These are phyloP conservation scores for Tiphia femorata DNA, from an alignment of 2,888 invertebrate species.

Conservation along the genomic window DNA sequence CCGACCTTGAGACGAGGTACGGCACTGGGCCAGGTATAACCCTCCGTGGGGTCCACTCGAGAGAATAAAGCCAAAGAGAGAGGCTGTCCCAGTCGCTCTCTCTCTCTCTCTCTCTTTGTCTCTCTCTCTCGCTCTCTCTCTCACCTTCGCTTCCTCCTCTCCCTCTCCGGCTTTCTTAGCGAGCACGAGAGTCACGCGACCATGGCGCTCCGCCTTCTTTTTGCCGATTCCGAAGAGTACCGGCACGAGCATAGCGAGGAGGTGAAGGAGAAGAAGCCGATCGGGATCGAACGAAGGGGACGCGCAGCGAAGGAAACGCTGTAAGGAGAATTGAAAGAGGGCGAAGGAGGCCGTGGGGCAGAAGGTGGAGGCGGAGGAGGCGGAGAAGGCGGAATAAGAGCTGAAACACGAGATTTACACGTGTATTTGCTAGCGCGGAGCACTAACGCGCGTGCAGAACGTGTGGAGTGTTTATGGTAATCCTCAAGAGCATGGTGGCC, in stretches of 20 bases:
- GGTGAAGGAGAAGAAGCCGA: background rate
- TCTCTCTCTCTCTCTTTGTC: no score
- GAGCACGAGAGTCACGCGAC: constrained; percentile 56
- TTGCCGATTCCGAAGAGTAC: constrained; percentile 42
- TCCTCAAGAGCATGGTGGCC: constrained; percentile 57
- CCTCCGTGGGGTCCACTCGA: background rate
- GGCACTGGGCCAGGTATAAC: constrained; percentile 23
- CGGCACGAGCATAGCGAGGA: constrained; percentile 22
- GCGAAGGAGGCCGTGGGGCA: background rate
- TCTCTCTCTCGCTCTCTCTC: no score
- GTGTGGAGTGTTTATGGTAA: constrained; percentile 59
- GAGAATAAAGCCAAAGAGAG: constrained; percentile 12
- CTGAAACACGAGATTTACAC: constrained; percentile 60
- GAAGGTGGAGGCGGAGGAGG: constrained; percentile 3
- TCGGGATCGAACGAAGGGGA: constrained; percentile 9
- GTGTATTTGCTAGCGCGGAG: constrained; percentile 54
- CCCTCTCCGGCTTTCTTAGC: no score
- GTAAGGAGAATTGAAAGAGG: background rate
- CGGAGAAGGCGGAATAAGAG: constrained; percentile 50
- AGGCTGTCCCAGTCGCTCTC: no score
- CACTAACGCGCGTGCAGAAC: constrained; percentile 47
- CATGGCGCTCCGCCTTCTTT: constrained; percentile 39
- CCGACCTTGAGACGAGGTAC: constrained; percentile 10
- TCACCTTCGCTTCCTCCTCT: no score
- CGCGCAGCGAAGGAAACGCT: constrained; percentile 6